Conservation (phyloP, 2,797 vertebrate species). For the Macroramphosus scolopax region DNA sequence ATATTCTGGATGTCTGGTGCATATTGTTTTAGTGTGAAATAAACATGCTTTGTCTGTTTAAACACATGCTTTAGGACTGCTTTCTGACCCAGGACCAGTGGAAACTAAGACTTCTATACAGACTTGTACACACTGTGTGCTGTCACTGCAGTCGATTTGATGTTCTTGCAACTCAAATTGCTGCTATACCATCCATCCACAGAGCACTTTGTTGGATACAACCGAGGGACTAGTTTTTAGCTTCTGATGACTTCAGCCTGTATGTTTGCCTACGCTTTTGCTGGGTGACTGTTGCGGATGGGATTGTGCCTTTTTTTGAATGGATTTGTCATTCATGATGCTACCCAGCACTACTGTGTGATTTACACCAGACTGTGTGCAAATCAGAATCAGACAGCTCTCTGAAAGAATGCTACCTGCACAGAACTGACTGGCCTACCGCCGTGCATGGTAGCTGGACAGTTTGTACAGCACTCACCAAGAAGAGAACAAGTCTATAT, state of each 20-base stretch:
- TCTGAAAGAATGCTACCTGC: conserved; percentile 47
- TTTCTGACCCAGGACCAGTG: conserved; percentile 81
- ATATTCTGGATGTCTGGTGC: conserved; percentile 90
- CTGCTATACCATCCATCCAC: conserved; percentile 67
- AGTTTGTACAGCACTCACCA: conserved; percentile 65
- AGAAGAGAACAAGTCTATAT: conserved; percentile 58
- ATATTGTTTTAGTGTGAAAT: conserved; percentile 99
- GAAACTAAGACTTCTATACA: conserved; percentile 58
- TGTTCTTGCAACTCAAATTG: conserved; percentile 61
- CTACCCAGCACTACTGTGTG: conserved; percentile 60
- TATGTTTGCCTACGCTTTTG: conserved; percentile 56
- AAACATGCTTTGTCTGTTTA: conserved; percentile 98
- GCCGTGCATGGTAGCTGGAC: conserved; percentile 52
- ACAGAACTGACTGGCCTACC: conserved; percentile 52
- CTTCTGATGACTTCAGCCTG: conserved; percentile 61
- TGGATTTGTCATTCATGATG: conserved; percentile 63
- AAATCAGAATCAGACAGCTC: conserved; percentile 50
- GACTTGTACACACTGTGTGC: conserved; percentile 50
- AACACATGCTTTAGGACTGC: conserved; percentile 97
- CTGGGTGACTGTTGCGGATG: conserved; percentile 70
- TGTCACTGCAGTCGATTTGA: conserved; percentile 60
- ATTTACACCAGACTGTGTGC: conserved; percentile 54
- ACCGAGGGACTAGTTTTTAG: conserved; percentile 66
- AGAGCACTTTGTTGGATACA: conserved; percentile 67
- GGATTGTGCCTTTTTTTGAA: conserved; percentile 75